Evolutionary conservation across 2,113 vertebrate species (phyloP).

Genomic region (Probosciger aterrimus): DNA sequence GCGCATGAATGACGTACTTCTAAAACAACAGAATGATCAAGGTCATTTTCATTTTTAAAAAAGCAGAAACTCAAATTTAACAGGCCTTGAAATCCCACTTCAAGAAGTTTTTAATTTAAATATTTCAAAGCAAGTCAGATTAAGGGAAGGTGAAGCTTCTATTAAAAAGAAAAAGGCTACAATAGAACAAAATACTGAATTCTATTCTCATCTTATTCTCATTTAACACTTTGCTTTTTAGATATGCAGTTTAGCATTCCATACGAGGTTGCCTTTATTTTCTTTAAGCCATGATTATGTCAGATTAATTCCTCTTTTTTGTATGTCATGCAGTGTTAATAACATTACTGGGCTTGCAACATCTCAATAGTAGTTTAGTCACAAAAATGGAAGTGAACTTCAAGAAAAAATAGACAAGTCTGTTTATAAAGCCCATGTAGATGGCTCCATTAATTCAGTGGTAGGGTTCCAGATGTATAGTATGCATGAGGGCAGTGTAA

Average conservation of each 20-base stretch:
- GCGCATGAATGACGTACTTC: slow-evolving; percentile 1
- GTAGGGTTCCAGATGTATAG: neutral
- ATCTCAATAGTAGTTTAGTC: slow-evolving; percentile 10
- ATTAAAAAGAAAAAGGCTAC: neutral
- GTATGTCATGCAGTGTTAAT: neutral
- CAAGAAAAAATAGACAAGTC: neutral
- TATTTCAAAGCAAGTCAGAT: slow-evolving; percentile 38
- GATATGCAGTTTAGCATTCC: slow-evolving; percentile 19
- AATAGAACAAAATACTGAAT: slow-evolving; percentile 31
- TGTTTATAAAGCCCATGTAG: neutral
- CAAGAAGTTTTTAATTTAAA: slow-evolving; percentile 37
- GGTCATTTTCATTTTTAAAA: slow-evolving; percentile 34
- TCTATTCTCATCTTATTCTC: slow-evolving; percentile 27
- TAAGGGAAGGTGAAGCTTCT: slow-evolving; percentile 38
- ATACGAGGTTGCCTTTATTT: slow-evolving; percentile 32
- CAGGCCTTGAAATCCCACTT: slow-evolving; percentile 46
- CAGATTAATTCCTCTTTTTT: slow-evolving; percentile 43
- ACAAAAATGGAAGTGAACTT: slow-evolving; percentile 15
- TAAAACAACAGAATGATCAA: slow-evolving; percentile 37
- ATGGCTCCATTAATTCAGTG: neutral
- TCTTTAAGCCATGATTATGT: slow-evolving; percentile 31
- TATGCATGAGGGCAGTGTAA: neutral
- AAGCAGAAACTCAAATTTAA: slow-evolving; percentile 30
- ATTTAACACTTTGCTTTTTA: slow-evolving; percentile 54
- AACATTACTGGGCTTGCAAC: slow-evolving; percentile 19